Conservation (phyloP, 2,888 invertebrate species). For the Choristoneura rosaceana region DNA sequence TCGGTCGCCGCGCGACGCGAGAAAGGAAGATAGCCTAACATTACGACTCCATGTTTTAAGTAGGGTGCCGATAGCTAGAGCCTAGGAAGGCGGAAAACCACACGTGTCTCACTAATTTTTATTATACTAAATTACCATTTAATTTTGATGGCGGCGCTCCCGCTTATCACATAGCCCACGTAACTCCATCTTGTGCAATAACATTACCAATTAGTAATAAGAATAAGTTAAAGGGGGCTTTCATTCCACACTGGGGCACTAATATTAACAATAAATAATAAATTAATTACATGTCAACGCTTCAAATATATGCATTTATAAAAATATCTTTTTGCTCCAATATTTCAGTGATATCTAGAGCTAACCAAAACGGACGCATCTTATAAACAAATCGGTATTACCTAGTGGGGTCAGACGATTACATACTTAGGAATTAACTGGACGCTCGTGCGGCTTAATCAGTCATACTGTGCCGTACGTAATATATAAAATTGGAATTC, state of each 20-base stretch:
- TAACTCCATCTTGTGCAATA: constrained; percentile 67
- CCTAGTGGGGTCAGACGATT: constrained; percentile 9
- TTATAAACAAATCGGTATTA: constrained; percentile 12
- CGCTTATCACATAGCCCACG: constrained; percentile 61
- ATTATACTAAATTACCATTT: constrained; percentile 62
- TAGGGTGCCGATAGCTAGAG: constrained; percentile 13
- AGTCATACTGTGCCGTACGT: constrained; percentile 26
- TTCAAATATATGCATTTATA: constrained; percentile 47
- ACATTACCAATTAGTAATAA: constrained; percentile 45
- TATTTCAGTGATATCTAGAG: constrained; percentile 6
- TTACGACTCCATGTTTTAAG: constrained; percentile 1
- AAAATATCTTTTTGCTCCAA: constrained; percentile 46
- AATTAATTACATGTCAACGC: constrained; percentile 29
- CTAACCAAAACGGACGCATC: background rate
- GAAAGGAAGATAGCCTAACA: constrained; percentile 15
- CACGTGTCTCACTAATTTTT: constrained; percentile 26
- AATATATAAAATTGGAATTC: constrained; percentile 27
- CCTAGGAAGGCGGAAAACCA: constrained; percentile 12
- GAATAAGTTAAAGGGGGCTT: constrained; percentile 35
- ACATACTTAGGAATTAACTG: constrained; percentile 20
- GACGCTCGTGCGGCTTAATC: constrained; percentile 13
- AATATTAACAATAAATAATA: background rate
- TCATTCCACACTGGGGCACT: background rate
- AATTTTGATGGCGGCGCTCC: constrained; percentile 57
- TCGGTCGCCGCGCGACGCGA: background rate